Evolutionary conservation across 2,888 invertebrate species (phyloP).

Genomic region (Plutella xylostella): DNA sequence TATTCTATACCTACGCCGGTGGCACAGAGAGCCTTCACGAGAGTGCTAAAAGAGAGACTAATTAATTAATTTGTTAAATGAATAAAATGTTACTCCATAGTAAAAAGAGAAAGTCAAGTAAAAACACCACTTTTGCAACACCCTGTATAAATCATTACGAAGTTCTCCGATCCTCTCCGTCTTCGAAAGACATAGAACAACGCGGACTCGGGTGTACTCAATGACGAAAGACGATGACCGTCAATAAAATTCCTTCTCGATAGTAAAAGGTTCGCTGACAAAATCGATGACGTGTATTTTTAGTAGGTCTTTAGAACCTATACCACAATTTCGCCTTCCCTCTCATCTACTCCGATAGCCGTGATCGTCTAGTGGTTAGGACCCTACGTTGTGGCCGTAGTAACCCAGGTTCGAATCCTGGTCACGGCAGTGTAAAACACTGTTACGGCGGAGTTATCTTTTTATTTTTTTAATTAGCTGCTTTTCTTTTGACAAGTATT

Average conservation of each 20-base stretch:
- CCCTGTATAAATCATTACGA: too few species aligned
- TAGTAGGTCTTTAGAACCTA: background rate
- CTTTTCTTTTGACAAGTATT: background rate
- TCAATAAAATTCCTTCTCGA: background rate
- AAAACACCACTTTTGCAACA: too few species aligned
- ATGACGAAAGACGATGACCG: background rate
- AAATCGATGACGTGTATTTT: background rate
- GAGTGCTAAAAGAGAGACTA: too few species aligned
- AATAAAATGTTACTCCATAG: too few species aligned
- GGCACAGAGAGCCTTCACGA: too few species aligned
- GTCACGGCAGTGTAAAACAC: slow-evolving; percentile 28
- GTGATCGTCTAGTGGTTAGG: slow-evolving; percentile 73
- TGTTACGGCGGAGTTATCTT: slow-evolving; percentile 42
- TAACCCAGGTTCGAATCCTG: slow-evolving; percentile 27
- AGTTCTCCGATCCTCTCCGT: too few species aligned
- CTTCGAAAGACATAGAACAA: too few species aligned
- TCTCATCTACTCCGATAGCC: slow-evolving; percentile 32
- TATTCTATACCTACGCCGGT: too few species aligned
- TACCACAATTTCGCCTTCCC: slow-evolving; percentile 4
- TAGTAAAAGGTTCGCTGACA: background rate
- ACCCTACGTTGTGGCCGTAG: slow-evolving; percentile 30
- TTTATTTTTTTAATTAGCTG: slow-evolving; percentile 18
- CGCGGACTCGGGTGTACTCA: too few species aligned
- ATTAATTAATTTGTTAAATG: too few species aligned
- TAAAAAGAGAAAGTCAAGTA: too few species aligned